phyloP scores from a whole-genome alignment of 2,113 vertebrate species.

The Penelope pileata region DNA sequence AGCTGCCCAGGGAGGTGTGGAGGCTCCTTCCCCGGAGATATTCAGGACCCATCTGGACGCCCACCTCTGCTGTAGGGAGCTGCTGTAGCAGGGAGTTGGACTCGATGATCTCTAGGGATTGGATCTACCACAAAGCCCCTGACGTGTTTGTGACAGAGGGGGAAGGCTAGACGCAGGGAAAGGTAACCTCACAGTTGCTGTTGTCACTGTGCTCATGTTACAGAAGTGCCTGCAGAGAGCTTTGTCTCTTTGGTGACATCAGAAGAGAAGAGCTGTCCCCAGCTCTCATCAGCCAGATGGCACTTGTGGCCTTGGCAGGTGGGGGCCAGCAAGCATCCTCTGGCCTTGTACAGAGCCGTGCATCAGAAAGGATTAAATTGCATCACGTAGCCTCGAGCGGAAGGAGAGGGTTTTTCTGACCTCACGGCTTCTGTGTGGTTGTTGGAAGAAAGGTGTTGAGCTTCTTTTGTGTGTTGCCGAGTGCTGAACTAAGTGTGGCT shows the following conservation, averaged over 20 bases:
- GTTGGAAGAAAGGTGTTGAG: neutral
- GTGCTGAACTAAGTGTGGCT: neutral
- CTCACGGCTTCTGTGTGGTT: neutral
- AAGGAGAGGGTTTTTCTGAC: neutral
- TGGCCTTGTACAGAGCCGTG: fast-evolving
- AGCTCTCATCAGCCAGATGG: fast-evolving
- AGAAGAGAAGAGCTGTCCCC: neutral
- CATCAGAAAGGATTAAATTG: conserved; percentile 2
- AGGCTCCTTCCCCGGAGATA: no score
- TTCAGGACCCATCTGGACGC: no score
- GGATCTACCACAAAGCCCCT: no score
- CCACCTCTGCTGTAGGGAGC: no score
- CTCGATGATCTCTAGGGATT: no score
- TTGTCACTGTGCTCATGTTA: neutral
- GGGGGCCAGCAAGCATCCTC: neutral
- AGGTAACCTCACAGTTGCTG: neutral
- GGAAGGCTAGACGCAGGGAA: fast-evolving
- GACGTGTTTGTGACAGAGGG: no score
- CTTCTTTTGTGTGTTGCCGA: neutral
- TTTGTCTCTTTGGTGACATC: neutral
- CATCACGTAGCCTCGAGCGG: neutral
- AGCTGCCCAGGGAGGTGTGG: no score
- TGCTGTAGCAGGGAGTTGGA: no score
- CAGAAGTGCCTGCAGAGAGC: neutral
- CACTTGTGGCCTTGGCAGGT: neutral